phyloP scores from a whole-genome alignment of 2,888 invertebrate species.

The Eilema caniola region DNA sequence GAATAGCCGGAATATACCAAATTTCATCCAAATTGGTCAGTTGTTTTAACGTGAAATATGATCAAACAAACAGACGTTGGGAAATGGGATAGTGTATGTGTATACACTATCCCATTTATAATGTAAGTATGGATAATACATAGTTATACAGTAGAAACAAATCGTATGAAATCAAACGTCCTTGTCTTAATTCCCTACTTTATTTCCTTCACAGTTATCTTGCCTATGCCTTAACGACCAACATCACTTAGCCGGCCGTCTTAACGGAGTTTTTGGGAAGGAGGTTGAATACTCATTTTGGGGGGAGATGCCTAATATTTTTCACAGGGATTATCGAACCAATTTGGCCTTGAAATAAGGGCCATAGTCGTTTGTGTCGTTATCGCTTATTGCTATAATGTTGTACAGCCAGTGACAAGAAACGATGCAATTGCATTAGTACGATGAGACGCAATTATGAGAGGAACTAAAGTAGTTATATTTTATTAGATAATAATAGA shows the following conservation, averaged over 20 bases:
- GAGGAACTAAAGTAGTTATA: not conserved
- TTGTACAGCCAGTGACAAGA: not conserved
- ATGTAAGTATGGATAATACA: no score
- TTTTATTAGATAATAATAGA: no score
- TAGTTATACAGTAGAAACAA: not conserved
- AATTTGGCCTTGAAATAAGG: conserved; percentile 29
- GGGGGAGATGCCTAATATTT: conserved; percentile 28
- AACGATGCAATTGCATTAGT: not conserved
- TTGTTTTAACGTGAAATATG: no score
- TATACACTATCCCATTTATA: no score
- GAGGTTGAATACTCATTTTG: conserved; percentile 37
- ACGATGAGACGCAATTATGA: not conserved
- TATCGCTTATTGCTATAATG: not conserved
- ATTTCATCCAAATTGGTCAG: no score
- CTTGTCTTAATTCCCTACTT: conserved; percentile 6
- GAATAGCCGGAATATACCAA: no score
- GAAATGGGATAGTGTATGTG: no score
- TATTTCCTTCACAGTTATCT: conserved; percentile 40
- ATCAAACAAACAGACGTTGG: no score
- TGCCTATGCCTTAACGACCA: conserved; percentile 42
- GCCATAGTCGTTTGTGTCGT: not conserved
- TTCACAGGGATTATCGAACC: conserved; percentile 27
- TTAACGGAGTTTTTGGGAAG: conserved; percentile 38
- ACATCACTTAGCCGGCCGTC: conserved; percentile 47
- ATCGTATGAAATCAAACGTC: not conserved